Conservation (phyloP, 2,888 invertebrate species). For the Subacronicta megacephala region DNA sequence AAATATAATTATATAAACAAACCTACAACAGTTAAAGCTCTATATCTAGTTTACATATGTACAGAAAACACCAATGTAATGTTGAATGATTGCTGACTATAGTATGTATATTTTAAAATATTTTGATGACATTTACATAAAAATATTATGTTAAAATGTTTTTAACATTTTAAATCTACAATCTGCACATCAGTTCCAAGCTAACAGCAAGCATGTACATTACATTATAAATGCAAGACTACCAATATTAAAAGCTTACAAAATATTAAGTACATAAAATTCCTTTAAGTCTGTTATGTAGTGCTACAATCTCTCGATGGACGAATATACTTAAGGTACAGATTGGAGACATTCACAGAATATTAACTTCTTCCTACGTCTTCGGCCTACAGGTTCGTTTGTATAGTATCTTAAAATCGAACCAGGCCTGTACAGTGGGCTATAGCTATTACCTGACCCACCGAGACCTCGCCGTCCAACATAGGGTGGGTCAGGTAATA, state of each 20-base stretch:
- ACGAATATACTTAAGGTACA: constrained; percentile 71
- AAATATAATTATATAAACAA: constrained; percentile 70
- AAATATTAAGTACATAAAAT: constrained; percentile 86
- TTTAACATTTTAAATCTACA: constrained; percentile 48
- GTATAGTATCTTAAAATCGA: constrained; percentile 18
- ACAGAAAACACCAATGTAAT: constrained; percentile 73
- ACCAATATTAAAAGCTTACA: constrained; percentile 74
- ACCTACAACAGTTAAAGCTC: constrained; percentile 86
- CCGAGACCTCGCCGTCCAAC: too few relatives aligned
- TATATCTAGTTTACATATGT: constrained; percentile 86
- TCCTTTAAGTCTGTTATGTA: constrained; percentile 75
- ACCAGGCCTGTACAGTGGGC: not conserved
- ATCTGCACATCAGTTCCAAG: constrained; percentile 38
- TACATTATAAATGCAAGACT: constrained; percentile 77
- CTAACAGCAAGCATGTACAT: constrained; percentile 68
- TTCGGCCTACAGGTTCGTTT: constrained; percentile 8
- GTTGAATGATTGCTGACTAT: constrained; percentile 53
- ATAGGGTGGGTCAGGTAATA: too few relatives aligned
- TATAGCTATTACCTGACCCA: too few relatives aligned
- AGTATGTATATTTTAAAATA: constrained; percentile 40
- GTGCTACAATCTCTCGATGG: constrained; percentile 80
- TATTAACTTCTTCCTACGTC: constrained; percentile 41
- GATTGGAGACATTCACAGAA: constrained; percentile 51
- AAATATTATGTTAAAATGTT: constrained; percentile 52
- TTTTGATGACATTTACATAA: constrained; percentile 45